Conservation (phyloP, 2,113 vertebrate species). For the Aegotheles bennettii region DNA sequence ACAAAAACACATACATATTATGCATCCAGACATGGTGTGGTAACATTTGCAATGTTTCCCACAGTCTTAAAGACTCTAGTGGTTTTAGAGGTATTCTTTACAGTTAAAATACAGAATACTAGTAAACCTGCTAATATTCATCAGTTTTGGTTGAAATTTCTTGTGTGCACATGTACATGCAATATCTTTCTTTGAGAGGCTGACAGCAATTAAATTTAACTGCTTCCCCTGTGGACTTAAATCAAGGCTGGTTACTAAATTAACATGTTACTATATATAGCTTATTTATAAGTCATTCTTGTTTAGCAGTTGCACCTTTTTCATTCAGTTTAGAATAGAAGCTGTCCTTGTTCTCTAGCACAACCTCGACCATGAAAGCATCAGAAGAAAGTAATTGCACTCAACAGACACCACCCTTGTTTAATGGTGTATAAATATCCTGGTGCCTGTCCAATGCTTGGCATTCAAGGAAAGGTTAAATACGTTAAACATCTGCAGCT, state of each 20-base stretch:
- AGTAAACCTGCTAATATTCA: neutral
- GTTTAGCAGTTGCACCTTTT: neutral
- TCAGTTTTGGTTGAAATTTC: neutral
- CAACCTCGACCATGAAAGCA: neutral
- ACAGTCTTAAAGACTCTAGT: neutral
- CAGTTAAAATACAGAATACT: neutral
- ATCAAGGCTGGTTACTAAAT: neutral
- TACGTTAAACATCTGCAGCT: neutral
- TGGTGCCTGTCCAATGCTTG: neutral
- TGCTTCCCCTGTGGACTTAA: neutral
- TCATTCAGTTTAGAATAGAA: neutral
- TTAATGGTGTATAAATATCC: constrained; percentile 7
- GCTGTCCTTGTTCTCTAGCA: neutral
- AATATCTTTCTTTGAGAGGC: neutral
- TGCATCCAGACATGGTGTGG: neutral
- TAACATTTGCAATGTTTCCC: neutral
- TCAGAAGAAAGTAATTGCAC: constrained; percentile 8
- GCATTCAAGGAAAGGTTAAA: neutral
- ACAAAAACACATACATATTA: neutral
- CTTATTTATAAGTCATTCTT: neutral
- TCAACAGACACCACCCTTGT: neutral
- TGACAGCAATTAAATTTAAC: neutral
- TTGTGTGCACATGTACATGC: neutral
- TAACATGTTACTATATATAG: neutral
- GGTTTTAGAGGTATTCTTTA: constrained; percentile 6